A percentile compares a stretch with the other conserved stretches of the same genome.
phyloP scores from a whole-genome alignment of 1,140 invertebrate genomes.

The Argopecten irradians region DNA sequence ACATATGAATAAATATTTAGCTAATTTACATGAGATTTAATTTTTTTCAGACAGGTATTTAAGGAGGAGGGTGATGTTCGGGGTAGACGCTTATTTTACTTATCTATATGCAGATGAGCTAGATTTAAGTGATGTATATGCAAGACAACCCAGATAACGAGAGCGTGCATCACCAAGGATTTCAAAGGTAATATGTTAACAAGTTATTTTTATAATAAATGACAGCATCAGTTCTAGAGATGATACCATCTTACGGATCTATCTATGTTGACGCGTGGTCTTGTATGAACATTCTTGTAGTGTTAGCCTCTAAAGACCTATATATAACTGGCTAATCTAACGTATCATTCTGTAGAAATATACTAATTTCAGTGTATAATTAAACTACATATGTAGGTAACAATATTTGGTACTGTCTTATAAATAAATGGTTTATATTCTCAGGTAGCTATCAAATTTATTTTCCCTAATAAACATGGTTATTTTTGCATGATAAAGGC shows the following conservation, averaged over 20 bases:
- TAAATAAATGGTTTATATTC: no score
- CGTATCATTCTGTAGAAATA: no score
- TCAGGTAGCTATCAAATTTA: no score
- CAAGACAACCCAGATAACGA: background rate
- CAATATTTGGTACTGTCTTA: no score
- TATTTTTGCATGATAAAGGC: no score
- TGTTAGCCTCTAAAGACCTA: no score
- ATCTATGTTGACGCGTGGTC: background rate
- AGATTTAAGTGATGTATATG: background rate
- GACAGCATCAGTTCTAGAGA: background rate
- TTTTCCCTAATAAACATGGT: no score
- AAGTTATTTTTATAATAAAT: background rate
- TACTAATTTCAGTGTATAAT: no score
- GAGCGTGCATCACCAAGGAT: background rate
- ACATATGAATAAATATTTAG: background rate
- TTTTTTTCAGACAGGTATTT: background rate
- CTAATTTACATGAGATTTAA: conserved; percentile 8
- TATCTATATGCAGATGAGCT: background rate
- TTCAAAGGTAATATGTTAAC: background rate
- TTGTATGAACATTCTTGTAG: background rate
- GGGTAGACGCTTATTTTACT: background rate
- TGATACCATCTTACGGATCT: background rate
- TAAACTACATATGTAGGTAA: no score
- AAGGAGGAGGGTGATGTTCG: background rate
- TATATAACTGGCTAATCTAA: no score